Evolutionary conservation across 23 tunicate species (phyloP).

Genomic region (Clavelina lepadiformis): DNA sequence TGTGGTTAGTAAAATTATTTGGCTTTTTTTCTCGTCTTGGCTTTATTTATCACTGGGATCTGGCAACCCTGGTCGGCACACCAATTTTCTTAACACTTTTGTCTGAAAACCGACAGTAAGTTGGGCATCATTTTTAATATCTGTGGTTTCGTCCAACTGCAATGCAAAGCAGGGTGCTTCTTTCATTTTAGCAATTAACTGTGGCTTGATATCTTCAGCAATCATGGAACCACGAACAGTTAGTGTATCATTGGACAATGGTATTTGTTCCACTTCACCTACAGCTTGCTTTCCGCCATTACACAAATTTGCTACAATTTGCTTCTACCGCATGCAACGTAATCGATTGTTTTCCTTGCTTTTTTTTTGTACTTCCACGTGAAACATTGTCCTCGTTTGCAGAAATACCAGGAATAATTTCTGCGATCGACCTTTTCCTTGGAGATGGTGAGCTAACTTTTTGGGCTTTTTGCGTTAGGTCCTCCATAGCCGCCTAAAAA

Average conservation of each 20-base stretch:
- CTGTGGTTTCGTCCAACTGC: slow-evolving; percentile 75
- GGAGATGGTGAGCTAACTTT: no score
- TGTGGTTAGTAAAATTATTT: no score
- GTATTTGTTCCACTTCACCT: slow-evolving; percentile 40
- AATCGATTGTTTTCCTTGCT: no score
- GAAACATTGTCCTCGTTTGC: no score
- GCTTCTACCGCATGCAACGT: no score
- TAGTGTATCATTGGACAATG: slow-evolving; percentile 52
- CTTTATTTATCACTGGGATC: no score
- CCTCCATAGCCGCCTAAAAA: no score
- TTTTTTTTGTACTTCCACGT: no score
- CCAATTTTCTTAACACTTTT: slow-evolving; percentile 5
- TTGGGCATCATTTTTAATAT: slow-evolving; percentile 41
- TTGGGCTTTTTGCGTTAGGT: no score
- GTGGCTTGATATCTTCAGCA: slow-evolving; percentile 33
- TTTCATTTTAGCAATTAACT: slow-evolving; percentile 30
- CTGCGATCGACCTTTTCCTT: no score
- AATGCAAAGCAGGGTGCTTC: slow-evolving; percentile 55
- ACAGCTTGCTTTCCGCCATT: slow-evolving; percentile 45
- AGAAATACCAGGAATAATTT: no score
- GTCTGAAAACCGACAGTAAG: slow-evolving; percentile 53
- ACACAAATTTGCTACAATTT: slow-evolving; percentile 32
- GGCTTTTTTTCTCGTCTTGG: no score
- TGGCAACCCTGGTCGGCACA: slow-evolving; percentile 3
- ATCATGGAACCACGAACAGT: slow-evolving; percentile 25